phyloP scores from a whole-genome alignment of 1,140 invertebrate species.

The Lucilia sericata region DNA sequence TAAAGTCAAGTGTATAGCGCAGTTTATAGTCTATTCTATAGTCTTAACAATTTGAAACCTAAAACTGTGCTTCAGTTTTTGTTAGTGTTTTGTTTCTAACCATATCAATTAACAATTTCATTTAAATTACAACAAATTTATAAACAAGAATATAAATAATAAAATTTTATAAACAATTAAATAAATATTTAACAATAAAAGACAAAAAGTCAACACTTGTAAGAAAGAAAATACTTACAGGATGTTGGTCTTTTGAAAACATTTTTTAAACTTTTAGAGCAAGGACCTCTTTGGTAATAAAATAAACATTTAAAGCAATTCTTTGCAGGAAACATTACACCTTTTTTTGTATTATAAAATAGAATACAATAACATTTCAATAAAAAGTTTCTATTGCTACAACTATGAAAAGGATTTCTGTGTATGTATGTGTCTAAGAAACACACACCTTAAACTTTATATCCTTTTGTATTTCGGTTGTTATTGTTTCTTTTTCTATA shows the following conservation, averaged over 20 bases:
- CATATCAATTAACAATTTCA: too few relatives aligned
- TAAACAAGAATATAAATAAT: not conserved
- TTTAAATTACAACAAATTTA: not conserved
- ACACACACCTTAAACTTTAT: not conserved
- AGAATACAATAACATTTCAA: not conserved
- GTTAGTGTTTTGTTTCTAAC: too few relatives aligned
- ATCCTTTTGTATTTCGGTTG: not conserved
- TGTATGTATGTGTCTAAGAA: not conserved
- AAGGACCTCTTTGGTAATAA: not conserved
- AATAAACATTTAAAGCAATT: not conserved
- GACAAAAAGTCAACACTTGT: too few relatives aligned
- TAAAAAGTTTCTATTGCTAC: not conserved
- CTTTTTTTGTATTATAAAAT: not conserved
- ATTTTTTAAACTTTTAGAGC: not conserved
- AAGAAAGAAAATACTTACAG: not conserved
- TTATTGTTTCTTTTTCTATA: not conserved
- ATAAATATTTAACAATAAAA: not conserved
- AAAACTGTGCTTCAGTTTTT: too few relatives aligned
- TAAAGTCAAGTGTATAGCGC: too few relatives aligned
- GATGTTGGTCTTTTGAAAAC: not conserved
- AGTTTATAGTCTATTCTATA: too few relatives aligned
- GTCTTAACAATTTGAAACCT: too few relatives aligned
- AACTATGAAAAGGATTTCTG: too few relatives aligned
- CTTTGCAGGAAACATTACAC: not conserved
- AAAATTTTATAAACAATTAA: slow-evolving; percentile 22